These are phyloP conservation scores for Rhodinocichla rosea DNA, from an alignment of 2,113 vertebrate genomes.

Conservation along the genomic window DNA sequence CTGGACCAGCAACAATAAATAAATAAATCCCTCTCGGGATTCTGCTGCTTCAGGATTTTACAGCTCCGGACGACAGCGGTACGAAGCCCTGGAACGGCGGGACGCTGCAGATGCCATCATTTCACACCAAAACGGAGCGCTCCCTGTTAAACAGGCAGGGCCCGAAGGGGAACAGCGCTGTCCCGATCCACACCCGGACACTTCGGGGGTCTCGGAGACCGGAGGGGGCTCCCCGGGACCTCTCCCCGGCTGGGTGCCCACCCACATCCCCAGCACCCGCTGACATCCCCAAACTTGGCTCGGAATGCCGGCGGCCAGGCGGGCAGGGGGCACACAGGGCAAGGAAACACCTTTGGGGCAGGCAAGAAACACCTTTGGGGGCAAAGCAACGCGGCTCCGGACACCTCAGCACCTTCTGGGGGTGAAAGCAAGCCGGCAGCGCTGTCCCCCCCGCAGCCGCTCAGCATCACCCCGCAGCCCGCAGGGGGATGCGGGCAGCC, in stretches of 20 bases:
- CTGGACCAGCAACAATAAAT: neutral
- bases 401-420: too few species aligned
- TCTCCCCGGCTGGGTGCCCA: neutral
- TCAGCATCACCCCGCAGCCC: neutral
- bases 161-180: neutral
- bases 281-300: neutral
- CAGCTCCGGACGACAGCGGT: neutral
- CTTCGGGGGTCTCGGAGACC: neutral
- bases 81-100: neutral
- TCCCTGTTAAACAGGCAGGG: neutral
- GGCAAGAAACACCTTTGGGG: neutral
- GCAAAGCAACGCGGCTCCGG: neutral
- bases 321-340: neutral
- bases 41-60: conserved; percentile 13
- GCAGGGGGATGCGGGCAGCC: too few species aligned
- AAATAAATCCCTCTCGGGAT: neutral
- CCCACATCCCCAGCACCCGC: neutral
- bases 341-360: neutral
- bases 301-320: neutral
- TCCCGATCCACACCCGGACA: neutral
- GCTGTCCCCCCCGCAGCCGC: neutral
- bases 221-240: neutral
- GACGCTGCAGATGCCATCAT: neutral
- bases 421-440: rapidly evolving
- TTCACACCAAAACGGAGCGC: neutral